phyloP scores from a whole-genome alignment of 2,797 vertebrate species.

The Lindbergichthys nudifrons region DNA sequence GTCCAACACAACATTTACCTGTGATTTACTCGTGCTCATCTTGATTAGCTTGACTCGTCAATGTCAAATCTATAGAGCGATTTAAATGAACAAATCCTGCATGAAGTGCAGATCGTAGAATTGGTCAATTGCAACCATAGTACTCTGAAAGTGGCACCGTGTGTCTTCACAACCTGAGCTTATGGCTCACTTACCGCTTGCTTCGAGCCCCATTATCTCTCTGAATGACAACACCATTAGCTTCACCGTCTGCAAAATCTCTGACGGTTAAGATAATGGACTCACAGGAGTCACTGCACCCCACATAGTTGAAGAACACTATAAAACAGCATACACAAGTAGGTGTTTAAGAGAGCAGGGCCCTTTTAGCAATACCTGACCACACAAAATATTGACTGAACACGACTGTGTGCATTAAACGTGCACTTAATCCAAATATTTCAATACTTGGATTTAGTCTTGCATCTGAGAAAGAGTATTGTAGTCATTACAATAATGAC shows the following conservation, averaged over 20 bases:
- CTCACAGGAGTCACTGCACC: slow-evolving; percentile 15
- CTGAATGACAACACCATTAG: slow-evolving; percentile 41
- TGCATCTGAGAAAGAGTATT: background rate
- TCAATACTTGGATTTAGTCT: slow-evolving; percentile 1
- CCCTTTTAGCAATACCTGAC: background rate
- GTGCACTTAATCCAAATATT: slow-evolving; percentile 8
- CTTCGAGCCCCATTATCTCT: slow-evolving; percentile 39
- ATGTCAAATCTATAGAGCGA: background rate
- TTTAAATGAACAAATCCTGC: background rate
- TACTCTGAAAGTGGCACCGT: background rate
- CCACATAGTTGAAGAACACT: slow-evolving; percentile 20
- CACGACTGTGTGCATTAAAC: slow-evolving; percentile 5
- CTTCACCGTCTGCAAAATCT: slow-evolving; percentile 17
- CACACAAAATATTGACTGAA: slow-evolving; percentile 3
- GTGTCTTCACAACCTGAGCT: background rate
- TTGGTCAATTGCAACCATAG: background rate
- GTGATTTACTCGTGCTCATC: background rate
- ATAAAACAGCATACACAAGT: slow-evolving; percentile 12
- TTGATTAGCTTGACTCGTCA: background rate
- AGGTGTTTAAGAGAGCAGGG: slow-evolving; percentile 5
- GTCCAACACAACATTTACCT: background rate
- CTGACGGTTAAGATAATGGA: slow-evolving; percentile 33
- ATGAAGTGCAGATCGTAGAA: background rate
- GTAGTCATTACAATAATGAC: background rate
- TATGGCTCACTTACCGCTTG: slow-evolving; percentile 8